Evolutionary conservation across 1,140 invertebrate species (phyloP).

Genomic region (Achatina immaculata): DNA sequence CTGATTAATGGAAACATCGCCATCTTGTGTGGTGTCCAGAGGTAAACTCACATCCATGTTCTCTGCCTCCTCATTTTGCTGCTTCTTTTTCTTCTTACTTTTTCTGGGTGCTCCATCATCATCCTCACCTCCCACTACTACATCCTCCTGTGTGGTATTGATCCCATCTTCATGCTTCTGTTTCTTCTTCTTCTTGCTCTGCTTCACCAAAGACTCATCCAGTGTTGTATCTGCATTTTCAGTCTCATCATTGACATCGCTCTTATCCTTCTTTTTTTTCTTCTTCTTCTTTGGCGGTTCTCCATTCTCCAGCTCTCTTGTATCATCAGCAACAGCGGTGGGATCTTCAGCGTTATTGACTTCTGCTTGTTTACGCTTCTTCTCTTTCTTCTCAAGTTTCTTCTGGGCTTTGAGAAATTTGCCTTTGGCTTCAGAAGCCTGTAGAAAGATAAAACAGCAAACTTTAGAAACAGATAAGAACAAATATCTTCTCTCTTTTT

Average conservation of each 20-base stretch:
- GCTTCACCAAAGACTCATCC: constrained; percentile 36
- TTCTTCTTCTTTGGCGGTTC: constrained; percentile 53
- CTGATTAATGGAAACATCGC: neutral
- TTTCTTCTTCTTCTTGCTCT: constrained; percentile 24
- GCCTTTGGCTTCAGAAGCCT: constrained; percentile 52
- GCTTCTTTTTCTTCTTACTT: constrained; percentile 64
- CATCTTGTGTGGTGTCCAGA: constrained; percentile 51
- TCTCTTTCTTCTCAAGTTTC: constrained; percentile 65
- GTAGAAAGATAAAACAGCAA: constrained; percentile 44
- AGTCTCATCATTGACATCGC: constrained; percentile 11
- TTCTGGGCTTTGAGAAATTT: constrained; percentile 46
- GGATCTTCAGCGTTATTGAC: constrained; percentile 40
- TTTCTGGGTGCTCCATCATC: constrained; percentile 46
- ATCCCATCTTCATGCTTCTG: constrained; percentile 35
- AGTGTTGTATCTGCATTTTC: neutral
- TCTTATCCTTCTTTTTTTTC: constrained; percentile 64
- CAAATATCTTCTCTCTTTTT: neutral
- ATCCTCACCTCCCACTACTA: constrained; percentile 44
- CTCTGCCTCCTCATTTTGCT: constrained; percentile 27
- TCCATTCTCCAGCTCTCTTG: constrained; percentile 41
- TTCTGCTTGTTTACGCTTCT: constrained; percentile 55
- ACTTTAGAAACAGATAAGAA: neutral
- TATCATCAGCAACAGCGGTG: constrained; percentile 51
- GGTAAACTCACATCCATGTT: constrained; percentile 42
- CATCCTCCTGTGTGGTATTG: constrained; percentile 46